Evolutionary conservation across 2,888 invertebrate species (phyloP).

Genomic region (Caradrina kadenii): DNA sequence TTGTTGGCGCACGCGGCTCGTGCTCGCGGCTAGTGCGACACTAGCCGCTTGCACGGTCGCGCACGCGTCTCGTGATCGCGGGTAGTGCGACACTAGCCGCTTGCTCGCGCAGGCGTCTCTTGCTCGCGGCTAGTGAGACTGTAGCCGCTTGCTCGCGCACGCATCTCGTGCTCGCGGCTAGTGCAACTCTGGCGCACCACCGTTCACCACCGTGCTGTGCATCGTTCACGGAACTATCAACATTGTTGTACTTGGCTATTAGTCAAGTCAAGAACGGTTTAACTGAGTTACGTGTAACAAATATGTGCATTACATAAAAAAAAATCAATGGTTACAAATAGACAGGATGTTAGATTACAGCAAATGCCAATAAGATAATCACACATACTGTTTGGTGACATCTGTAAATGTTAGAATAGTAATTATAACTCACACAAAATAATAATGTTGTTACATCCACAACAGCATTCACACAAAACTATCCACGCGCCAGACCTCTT

Average conservation of each 20-base stretch:
- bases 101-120: no score
- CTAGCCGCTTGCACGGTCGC: no score
- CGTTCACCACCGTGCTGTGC: no score
- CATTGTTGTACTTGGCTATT: conserved; percentile 26
- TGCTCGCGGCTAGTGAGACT: no score
- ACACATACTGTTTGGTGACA: conserved; percentile 39
- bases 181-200: no score
- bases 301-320: conserved; percentile 19
- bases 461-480: conserved; percentile 34
- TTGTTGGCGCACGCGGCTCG: no score
- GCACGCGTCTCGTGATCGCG: no score
- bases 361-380: conserved; percentile 46
- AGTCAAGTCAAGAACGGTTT: conserved; percentile 2
- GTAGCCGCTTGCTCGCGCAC: no score
- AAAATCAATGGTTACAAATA: conserved; percentile 17
- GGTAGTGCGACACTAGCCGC: no score
- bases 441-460: conserved; percentile 15
- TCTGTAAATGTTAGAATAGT: conserved; percentile 33
- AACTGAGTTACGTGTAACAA: conserved; percentile 3
- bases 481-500: conserved; percentile 65
- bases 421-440: conserved; percentile 22
- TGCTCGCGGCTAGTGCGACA: no score
- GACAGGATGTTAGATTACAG: conserved; percentile 34
- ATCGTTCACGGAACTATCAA: no score
- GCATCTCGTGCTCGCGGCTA: no score